Evolutionary conservation across 1,140 invertebrate species (phyloP).

Genomic region (Drosophila tristis): DNA sequence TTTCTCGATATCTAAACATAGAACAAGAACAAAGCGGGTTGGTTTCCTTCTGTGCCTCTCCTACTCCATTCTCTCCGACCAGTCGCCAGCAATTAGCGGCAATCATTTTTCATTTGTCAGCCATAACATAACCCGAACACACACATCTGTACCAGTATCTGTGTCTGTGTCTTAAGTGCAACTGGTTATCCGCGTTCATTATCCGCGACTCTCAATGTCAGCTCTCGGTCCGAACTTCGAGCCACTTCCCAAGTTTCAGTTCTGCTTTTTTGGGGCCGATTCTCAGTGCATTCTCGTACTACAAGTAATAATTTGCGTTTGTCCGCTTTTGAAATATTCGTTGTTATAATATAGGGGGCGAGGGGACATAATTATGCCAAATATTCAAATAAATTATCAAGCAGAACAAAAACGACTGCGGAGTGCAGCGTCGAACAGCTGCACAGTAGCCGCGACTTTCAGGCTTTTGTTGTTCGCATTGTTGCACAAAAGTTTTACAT

Average conservation of each 20-base stretch:
- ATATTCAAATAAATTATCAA: constrained; percentile 82
- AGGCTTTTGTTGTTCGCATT: constrained; percentile 63
- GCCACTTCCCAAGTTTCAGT: constrained; percentile 31
- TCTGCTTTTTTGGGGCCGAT: constrained; percentile 40
- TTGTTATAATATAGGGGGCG: constrained; percentile 41
- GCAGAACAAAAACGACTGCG: constrained; percentile 55
- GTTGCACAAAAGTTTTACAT: constrained; percentile 79
- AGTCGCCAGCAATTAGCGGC: constrained; percentile 62
- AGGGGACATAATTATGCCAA: constrained; percentile 62
- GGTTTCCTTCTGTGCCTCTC: neutral
- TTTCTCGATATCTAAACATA: constrained; percentile 39
- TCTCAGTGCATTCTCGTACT: constrained; percentile 57
- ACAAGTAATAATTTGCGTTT: constrained; percentile 39
- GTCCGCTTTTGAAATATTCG: constrained; percentile 44
- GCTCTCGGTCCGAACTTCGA: constrained; percentile 15
- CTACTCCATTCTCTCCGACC: constrained; percentile 2
- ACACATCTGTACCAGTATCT: constrained; percentile 11
- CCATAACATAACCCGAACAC: constrained; percentile 20
- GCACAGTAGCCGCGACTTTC: constrained; percentile 62
- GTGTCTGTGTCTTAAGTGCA: constrained; percentile 18
- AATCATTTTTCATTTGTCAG: constrained; percentile 70
- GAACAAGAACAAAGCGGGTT: constrained; percentile 47
- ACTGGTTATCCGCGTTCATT: constrained; percentile 48
- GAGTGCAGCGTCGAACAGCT: constrained; percentile 40
- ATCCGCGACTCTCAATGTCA: constrained; percentile 57